Evolutionary conservation across 2,797 vertebrate genomes (phyloP), one percentile per base, ranked within the genome.

Genomic region (Xenentodon cancila): DNA sequence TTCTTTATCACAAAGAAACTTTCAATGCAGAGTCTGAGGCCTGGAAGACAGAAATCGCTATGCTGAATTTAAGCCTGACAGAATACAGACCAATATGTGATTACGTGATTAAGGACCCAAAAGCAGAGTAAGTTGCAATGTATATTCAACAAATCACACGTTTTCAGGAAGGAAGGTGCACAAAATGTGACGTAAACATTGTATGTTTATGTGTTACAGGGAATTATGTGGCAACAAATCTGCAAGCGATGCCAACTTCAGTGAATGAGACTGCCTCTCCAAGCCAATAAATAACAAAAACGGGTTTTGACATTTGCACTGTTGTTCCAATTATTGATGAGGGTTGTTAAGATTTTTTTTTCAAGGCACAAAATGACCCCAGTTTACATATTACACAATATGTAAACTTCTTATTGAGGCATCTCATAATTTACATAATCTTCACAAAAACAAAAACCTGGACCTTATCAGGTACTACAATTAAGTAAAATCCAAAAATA

Each of bases 1-100:
- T 37, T 64, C 12, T 77, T 32, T 70, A 37, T 60, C 57, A 19
- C 18, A 4, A 32, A 93, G 91, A 3, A 17, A 6, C 45, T 1
- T 32, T 84, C 7, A 53, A 64, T 2, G 20, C 59, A 32, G 68
- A 82, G 1, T 81, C 49, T 53, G 59, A 53, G 0, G 27, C 0
- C 21, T 90, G 87, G 84, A 68, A 15, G 0, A 4, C 27, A 20
- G 72, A 90, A 19, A 45, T 75, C 1, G 7, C 0, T 0, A 20
- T 13, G 1, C 71, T 92, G 17, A 77, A 72, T 48, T 40, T 9
- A 7, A 50, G 63, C 43, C 1, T 64, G 9, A 18, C 0, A 0
- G 53, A 8, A 5, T 3, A 2, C 7, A 87, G 85, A 17, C 65
- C 61, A 47, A 32, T 91, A 7, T 94, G 93, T 60, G 16, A 69